Conservation (phyloP, 2,113 vertebrate species). For the Colossoma macropomum region DNA sequence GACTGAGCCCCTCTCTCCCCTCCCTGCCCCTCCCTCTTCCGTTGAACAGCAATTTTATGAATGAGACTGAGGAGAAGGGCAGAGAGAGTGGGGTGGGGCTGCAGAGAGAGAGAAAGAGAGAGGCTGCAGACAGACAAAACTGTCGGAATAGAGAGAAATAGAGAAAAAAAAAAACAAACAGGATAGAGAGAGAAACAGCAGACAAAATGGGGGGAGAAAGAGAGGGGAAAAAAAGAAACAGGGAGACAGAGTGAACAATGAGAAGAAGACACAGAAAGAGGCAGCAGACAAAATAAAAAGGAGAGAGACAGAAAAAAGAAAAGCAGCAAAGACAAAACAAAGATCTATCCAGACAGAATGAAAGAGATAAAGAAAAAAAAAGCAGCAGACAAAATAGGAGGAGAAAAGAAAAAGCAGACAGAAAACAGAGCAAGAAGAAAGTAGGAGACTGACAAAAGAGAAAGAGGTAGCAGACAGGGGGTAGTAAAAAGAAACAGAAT, state of each 20-base stretch:
- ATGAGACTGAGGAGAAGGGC: constrained; percentile 62
- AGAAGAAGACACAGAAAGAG: no score
- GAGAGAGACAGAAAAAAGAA: background rate
- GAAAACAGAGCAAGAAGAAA: background rate
- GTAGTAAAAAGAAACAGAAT: background rate
- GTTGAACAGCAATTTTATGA: constrained; percentile 76
- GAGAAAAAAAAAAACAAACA: no score
- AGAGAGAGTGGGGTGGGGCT: constrained; percentile 33
- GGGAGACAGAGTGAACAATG: no score
- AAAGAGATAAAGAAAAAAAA: background rate
- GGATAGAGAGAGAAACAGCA: no score
- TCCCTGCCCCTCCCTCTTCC: constrained; percentile 55
- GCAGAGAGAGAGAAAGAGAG: constrained; percentile 22
- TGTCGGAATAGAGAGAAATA: background rate
- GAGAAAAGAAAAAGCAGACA: no score
- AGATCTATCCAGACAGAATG: background rate
- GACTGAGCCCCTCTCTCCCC: constrained; percentile 36
- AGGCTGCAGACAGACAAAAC: background rate
- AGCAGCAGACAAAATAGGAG: background rate
- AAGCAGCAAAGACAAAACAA: background rate
- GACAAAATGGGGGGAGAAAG: no score
- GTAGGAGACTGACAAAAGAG: background rate
- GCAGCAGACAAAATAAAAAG: background rate
- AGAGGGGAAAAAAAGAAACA: no score
- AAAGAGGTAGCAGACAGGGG: background rate